Conservation (phyloP, 1,140 invertebrate species). For the Planococcus citri region DNA sequence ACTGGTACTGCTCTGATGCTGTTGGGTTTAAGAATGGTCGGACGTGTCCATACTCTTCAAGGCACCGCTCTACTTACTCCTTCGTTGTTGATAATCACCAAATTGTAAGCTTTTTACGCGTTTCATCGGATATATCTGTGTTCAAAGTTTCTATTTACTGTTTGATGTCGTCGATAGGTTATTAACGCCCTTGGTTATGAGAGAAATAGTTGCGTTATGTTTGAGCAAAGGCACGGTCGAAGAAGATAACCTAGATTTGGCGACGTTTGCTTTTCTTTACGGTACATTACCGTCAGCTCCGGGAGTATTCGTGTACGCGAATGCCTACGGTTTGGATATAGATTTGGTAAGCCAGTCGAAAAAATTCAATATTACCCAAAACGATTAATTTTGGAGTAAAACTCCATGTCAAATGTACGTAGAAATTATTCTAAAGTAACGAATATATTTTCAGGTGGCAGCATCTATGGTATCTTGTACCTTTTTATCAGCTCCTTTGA, state of each 20-base stretch:
- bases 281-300: conserved; percentile 91
- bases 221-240: conserved; percentile 24
- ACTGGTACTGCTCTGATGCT: conserved; percentile 81
- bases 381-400: too few relatives aligned
- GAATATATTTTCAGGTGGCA: too few relatives aligned
- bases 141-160: conserved; percentile 8
- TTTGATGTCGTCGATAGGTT: conserved; percentile 41
- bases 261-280: conserved; percentile 90
- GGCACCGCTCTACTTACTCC: conserved; percentile 67
- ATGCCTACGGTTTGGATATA: conserved; percentile 70
- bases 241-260: conserved; percentile 62
- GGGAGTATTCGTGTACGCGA: conserved; percentile 85
- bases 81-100: conserved; percentile 73
- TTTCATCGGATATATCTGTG: conserved; percentile 25
- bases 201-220: conserved; percentile 68
- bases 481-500: conserved; percentile 82
- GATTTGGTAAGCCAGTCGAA: conserved; percentile 55
- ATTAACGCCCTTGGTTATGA: conserved; percentile 70
- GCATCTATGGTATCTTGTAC: conserved; percentile 87
- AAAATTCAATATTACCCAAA: background rate
- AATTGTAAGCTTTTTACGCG: conserved; percentile 51
- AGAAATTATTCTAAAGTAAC: too few relatives aligned
- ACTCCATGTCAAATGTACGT: too few relatives aligned
- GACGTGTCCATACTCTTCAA: conserved; percentile 62
- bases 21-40: conserved; percentile 84